Evolutionary conservation across 2,113 vertebrate species (phyloP).

Genomic region (Chaenogobius annularis): DNA sequence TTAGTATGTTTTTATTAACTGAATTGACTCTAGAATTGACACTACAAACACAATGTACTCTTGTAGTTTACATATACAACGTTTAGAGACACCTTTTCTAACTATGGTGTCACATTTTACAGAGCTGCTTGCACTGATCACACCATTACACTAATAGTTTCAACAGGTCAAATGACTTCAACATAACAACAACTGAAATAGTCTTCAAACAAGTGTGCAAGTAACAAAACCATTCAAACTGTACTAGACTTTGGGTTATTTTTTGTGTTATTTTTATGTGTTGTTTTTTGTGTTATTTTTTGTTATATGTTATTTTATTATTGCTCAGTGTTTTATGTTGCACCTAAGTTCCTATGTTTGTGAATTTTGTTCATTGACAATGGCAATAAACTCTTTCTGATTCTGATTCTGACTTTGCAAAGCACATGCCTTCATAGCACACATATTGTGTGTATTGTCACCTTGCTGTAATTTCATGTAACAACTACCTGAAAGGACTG

Average conservation of each 20-base stretch:
- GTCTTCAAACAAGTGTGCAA: conserved; percentile 5
- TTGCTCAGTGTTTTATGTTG: no score
- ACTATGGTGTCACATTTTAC: conserved; percentile 56
- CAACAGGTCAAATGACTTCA: conserved; percentile 24
- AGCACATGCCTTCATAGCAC: background rate
- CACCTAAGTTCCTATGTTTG: no score
- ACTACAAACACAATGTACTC: background rate
- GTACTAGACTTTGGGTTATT: no score
- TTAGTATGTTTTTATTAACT: background rate
- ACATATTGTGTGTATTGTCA: conserved; percentile 3
- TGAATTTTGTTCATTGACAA: no score
- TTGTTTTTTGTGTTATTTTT: no score
- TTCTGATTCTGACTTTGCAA: no score
- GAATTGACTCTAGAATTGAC: background rate
- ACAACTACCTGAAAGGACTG: background rate
- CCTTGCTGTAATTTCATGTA: conserved; percentile 19
- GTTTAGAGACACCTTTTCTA: conserved; percentile 23
- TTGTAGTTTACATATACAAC: background rate
- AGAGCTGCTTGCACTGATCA: conserved; percentile 41
- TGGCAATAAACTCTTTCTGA: no score
- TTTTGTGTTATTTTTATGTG: no score
- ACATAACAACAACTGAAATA: conserved; percentile 31
- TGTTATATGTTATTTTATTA: no score
- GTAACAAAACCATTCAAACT: conserved; percentile 1
- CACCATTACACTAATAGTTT: conserved; percentile 15